These are phyloP conservation scores for Meloidogyne chitwoodi DNA, from an alignment of 1,140 invertebrate genomes.

Conservation along the genomic window DNA sequence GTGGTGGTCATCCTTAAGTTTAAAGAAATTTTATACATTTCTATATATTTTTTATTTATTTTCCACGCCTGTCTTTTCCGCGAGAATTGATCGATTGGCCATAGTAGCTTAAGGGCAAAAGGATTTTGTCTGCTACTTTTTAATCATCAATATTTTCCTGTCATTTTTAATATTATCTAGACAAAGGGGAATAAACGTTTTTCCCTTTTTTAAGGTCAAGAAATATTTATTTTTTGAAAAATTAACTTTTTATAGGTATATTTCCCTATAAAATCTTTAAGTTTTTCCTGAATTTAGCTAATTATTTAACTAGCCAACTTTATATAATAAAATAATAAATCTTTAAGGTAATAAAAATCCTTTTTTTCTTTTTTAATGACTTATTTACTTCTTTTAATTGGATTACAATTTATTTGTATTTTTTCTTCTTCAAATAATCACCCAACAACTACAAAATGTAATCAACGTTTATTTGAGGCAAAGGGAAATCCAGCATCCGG, in stretches of 20 bases:
- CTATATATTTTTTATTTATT: not conserved
- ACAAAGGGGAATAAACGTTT: not conserved
- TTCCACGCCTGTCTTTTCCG: not conserved
- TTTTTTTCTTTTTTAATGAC: not conserved
- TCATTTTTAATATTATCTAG: not conserved
- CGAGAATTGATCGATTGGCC: not conserved
- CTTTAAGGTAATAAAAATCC: not conserved
- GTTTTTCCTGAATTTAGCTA: too few species aligned
- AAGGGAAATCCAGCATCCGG: slow-evolving; percentile 41
- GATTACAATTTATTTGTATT: not conserved
- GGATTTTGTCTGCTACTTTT: not conserved
- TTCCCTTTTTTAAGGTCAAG: not conserved
- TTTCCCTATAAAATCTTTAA: too few species aligned
- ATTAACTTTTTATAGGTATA: too few species aligned
- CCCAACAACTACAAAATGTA: slow-evolving; percentile 27
- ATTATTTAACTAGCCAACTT: too few species aligned
- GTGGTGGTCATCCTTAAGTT: not conserved
- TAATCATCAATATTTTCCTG: not conserved
- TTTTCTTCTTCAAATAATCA: not conserved
- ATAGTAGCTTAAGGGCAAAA: not conserved
- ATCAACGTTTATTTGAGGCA: slow-evolving; percentile 41
- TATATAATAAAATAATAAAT: not conserved
- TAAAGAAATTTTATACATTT: not conserved
- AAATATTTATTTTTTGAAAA: too few species aligned
- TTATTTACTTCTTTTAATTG: not conserved